Conservation (phyloP, 2,888 invertebrate genomes). For the Trisateles emortualis region DNA sequence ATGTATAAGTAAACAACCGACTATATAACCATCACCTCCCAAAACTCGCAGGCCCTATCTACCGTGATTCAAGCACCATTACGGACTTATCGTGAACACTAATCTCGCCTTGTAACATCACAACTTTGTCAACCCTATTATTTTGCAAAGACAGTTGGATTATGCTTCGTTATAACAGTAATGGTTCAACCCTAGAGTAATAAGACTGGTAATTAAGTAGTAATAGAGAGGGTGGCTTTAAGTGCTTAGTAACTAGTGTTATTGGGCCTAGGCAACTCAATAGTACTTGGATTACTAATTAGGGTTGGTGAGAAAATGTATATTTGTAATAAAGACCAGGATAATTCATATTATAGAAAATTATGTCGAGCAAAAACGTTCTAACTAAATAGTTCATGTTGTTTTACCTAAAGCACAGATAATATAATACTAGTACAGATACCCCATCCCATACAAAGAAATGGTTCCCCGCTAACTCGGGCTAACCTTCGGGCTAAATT, state of each 20-base stretch:
- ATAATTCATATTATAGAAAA: no score
- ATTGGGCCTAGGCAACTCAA: conserved; percentile 15
- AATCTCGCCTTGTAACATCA: conserved; percentile 50
- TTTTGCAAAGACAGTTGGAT: conserved; percentile 41
- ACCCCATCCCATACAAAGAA: no score
- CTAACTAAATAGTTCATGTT: no score
- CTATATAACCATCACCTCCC: conserved; percentile 20
- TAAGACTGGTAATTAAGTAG: conserved; percentile 47
- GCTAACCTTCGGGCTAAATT: no score
- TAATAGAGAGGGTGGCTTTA: conserved; percentile 28
- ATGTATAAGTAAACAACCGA: conserved; percentile 12
- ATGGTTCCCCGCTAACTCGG: no score
- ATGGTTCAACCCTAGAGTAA: conserved; percentile 39
- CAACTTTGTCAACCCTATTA: conserved; percentile 58
- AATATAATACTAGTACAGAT: no score
- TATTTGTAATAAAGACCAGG: no score
- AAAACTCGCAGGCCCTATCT: conserved; percentile 34
- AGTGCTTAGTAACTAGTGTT: conserved; percentile 23
- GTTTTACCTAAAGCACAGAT: no score
- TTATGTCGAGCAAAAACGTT: no score
- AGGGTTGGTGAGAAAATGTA: conserved; percentile 9
- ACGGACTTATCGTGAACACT: conserved; percentile 45
- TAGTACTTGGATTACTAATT: conserved; percentile 13
- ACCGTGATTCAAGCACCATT: conserved; percentile 22
- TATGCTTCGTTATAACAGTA: conserved; percentile 42